Evolutionary conservation across 2,888 invertebrate species (phyloP).

Genomic region (Philopedon plagiatum): DNA sequence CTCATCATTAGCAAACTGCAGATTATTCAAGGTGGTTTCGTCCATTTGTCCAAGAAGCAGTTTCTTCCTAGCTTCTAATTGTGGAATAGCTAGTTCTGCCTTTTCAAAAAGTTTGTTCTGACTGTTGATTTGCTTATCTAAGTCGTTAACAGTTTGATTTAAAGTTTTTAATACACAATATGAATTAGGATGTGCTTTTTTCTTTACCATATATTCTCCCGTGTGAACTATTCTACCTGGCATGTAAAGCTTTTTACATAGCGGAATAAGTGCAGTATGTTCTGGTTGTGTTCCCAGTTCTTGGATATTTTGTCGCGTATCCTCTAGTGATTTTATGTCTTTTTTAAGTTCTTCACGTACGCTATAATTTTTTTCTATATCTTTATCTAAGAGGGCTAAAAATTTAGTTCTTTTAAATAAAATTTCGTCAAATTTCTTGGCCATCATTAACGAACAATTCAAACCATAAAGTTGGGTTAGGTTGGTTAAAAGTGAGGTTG

Average conservation of each 20-base stretch:
- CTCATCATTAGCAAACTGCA: conserved; percentile 25
- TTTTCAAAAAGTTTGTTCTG: conserved; percentile 54
- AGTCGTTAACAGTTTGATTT: conserved; percentile 55
- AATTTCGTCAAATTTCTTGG: conserved; percentile 43
- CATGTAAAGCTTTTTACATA: conserved; percentile 63
- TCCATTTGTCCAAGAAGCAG: conserved; percentile 53
- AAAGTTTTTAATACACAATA: conserved; percentile 56
- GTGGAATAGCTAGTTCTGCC: conserved; percentile 54
- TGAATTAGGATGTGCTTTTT: conserved; percentile 56
- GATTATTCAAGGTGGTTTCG: conserved; percentile 10
- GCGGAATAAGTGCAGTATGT: conserved; percentile 59
- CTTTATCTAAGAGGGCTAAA: conserved; percentile 54
- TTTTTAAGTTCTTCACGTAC: conserved; percentile 47
- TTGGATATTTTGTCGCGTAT: conserved; percentile 55
- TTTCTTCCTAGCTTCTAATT: conserved; percentile 58
- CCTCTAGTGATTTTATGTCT: conserved; percentile 52
- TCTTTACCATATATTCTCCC: conserved; percentile 59
- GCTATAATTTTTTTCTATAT: conserved; percentile 54
- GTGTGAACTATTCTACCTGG: conserved; percentile 61
- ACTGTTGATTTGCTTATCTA: conserved; percentile 53
- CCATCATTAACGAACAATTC: conserved; percentile 27
- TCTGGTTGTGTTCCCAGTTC: conserved; percentile 57
- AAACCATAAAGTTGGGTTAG: not conserved
- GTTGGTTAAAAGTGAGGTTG: conserved; percentile 2
- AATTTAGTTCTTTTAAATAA: conserved; percentile 55